Evolutionary conservation across 92 coral and sea anemone species (phyloP).

Genomic region (Phenganax marumi): DNA sequence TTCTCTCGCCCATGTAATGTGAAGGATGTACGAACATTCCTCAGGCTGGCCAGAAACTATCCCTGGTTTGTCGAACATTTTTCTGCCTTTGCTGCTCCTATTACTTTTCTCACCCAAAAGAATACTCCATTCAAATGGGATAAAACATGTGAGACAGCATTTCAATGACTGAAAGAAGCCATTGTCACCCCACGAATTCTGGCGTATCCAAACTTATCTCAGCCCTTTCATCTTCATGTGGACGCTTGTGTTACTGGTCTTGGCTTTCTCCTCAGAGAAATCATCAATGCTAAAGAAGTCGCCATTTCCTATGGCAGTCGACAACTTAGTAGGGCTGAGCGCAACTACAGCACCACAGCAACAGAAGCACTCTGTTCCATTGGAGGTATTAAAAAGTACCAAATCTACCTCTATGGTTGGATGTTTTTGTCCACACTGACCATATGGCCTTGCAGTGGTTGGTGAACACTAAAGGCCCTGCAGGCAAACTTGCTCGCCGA

Average conservation of each 20-base stretch:
- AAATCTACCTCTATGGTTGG: too few species aligned
- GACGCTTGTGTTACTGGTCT: slow-evolving; percentile 57
- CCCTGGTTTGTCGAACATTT: slow-evolving; percentile 59
- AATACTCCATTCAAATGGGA: slow-evolving; percentile 46
- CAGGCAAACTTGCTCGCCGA: neutral
- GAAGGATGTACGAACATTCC: too few species aligned
- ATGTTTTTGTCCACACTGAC: too few species aligned
- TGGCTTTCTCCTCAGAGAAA: slow-evolving; percentile 52
- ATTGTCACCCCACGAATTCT: slow-evolving; percentile 54
- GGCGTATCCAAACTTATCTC: slow-evolving; percentile 49
- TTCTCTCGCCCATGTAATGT: slow-evolving; percentile 56
- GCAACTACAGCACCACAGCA: too few species aligned
- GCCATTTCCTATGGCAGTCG: slow-evolving; percentile 58
- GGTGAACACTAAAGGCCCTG: slow-evolving; percentile 2
- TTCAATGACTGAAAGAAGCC: slow-evolving; percentile 35
- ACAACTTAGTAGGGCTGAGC: too few species aligned
- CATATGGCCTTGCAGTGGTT: too few species aligned
- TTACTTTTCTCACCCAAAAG: slow-evolving; percentile 46
- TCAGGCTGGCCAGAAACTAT: slow-evolving; percentile 60
- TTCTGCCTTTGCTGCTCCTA: slow-evolving; percentile 49
- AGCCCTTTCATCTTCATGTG: slow-evolving; percentile 46
- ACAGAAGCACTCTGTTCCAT: too few species aligned
- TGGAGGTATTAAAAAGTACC: too few species aligned
- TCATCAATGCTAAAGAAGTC: too few species aligned
- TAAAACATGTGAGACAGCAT: too few species aligned